Evolutionary conservation across 2,113 vertebrate genomes (phyloP).

Genomic region (Tyto alba): DNA sequence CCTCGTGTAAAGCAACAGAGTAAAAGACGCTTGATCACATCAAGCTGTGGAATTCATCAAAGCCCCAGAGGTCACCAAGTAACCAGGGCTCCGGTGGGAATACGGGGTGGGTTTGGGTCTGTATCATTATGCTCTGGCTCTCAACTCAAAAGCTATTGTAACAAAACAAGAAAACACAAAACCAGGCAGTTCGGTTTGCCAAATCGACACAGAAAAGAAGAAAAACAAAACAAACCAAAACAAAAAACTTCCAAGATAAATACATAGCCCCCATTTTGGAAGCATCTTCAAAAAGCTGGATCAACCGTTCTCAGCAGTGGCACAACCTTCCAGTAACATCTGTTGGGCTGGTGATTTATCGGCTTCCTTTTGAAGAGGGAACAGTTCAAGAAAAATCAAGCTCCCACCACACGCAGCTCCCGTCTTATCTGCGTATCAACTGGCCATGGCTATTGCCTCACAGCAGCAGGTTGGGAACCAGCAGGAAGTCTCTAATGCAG

Average conservation of each 20-base stretch:
- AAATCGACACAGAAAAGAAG: neutral
- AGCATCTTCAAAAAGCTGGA: constrained; percentile 13
- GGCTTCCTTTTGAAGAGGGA: constrained; percentile 12
- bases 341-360: neutral
- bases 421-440: constrained; percentile 41
- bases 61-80: constrained; percentile 6
- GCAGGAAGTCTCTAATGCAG: constrained; percentile 36
- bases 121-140: neutral
- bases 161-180: constrained; percentile 13
- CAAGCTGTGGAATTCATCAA: neutral
- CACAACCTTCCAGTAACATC: neutral
- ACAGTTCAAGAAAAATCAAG: neutral
- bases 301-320: constrained; percentile 18
- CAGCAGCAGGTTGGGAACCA: constrained; percentile 49
- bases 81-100: neutral
- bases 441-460: constrained; percentile 32
- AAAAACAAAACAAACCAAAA: neutral
- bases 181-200: neutral
- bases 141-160: constrained; percentile 33
- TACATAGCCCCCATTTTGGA: neutral
- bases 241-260: constrained; percentile 36
- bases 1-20: neutral
- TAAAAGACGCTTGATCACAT: neutral
- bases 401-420: constrained; percentile 53
- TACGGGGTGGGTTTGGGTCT: neutral